Evolutionary conservation across 1,140 invertebrate genomes (phyloP), one percentile per base, ranked within the genome.

Genomic region (Eurytemora carolleeae): DNA sequence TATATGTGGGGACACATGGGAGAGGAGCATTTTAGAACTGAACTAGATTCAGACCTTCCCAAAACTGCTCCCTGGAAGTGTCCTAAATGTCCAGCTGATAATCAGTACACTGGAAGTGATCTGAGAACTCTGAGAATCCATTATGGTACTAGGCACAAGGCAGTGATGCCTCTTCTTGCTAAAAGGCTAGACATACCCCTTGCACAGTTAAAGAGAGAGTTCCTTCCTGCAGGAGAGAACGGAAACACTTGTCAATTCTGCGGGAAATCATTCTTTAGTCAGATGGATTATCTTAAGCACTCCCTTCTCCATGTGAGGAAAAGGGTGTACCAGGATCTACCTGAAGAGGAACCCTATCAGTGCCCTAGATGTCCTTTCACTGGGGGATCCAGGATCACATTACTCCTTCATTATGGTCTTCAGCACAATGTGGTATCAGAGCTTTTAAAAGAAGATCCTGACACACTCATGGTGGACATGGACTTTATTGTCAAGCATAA

Each of bases 251-350:
- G 56, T 23, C 18, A 53, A 7, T 59, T 59, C 22, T 59, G 58
- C 21, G 16, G 16, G 2, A 59, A 21, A 26, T n/a, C 19, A 54
- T 59, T 19, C 58, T 19, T 3, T n/a, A 53, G 15, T 15, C 58
- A 18, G 26, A 31, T n/a, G 24, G 58, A 59, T 31, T 53, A 59
- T 59, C n/a, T 53, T 16, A 59, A 59, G 58, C 58, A 59, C 44
- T 18, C 21, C 3, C 17, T 59, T 17, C 24, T 59, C 7, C 58
- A 59, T 53, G 7, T 59, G 3, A 31, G 58, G 18, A 20, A 24
- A 18, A 53, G 21, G 18, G 17, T 59, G 7, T 31, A 31, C 19
- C 17, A 18, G n/a, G 25, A 19, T 12, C 58, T 59, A 12, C 58
- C 58, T 15, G 25, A 59, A 12, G 26, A 12, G 2, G 58, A 31